phyloP scores from a whole-genome alignment of 2,113 vertebrate species.

The Pseudopipra pipra region DNA sequence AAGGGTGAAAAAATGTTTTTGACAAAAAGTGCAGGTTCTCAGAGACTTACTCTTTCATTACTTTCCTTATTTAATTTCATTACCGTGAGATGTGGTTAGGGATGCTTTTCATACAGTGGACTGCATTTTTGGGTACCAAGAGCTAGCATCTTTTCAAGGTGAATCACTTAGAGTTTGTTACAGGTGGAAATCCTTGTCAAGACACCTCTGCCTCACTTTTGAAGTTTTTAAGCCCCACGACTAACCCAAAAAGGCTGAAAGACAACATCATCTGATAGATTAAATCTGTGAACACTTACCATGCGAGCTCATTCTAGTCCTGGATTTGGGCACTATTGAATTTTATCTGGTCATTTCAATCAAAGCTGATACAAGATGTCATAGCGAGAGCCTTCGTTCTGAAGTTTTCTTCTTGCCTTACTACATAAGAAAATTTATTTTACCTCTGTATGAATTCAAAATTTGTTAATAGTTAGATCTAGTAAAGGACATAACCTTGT shows the following conservation, averaged over 20 bases:
- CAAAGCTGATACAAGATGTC: neutral
- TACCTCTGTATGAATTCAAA: neutral
- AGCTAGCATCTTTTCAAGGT: neutral
- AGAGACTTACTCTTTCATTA: neutral
- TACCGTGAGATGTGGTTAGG: neutral
- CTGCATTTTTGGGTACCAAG: neutral
- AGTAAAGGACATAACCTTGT: neutral
- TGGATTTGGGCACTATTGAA: neutral
- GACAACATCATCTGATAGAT: neutral
- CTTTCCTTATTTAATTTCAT: neutral
- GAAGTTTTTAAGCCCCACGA: neutral
- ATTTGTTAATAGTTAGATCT: neutral
- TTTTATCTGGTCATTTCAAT: neutral
- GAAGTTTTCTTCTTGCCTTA: neutral
- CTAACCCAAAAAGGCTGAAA: neutral
- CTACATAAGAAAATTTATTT: neutral
- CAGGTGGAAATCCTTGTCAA: neutral
- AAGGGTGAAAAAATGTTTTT: neutral
- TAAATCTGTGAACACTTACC: neutral
- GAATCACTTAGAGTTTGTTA: neutral
- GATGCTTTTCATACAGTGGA: neutral
- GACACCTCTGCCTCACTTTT: neutral
- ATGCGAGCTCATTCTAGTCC: neutral
- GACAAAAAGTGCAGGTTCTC: neutral
- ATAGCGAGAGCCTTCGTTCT: neutral